Conservation (phyloP, 2,113 vertebrate genomes). For the Oreochromis niloticus region DNA sequence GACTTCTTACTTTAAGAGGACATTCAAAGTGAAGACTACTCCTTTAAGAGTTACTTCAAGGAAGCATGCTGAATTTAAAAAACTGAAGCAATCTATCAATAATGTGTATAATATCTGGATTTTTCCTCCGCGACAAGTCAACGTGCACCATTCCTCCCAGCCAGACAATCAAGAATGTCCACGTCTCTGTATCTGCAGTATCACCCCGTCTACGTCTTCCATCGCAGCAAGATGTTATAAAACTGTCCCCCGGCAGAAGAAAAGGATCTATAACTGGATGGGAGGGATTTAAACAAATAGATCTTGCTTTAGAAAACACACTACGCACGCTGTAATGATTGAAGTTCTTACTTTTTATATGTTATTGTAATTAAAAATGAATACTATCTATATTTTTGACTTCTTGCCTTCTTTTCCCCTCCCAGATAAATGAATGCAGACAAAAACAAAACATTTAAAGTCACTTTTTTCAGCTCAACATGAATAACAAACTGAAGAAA, state of each 20-base stretch:
- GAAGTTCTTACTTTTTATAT: slow-evolving; percentile 68
- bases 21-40: not conserved
- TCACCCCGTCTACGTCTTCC: slow-evolving; percentile 41
- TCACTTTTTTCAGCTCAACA: not conserved
- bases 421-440: not conserved
- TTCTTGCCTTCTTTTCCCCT: not conserved
- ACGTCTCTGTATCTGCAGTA: slow-evolving; percentile 7
- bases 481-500: slow-evolving; percentile 42
- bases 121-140: slow-evolving; percentile 28
- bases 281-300: not conserved
- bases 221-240: slow-evolving; percentile 11
- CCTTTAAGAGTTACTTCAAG: not conserved
- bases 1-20: slow-evolving; percentile 1
- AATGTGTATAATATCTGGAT: slow-evolving; percentile 22
- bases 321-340: slow-evolving; percentile 56
- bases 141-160: slow-evolving; percentile 20
- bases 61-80: slow-evolving; percentile 4
- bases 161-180: slow-evolving; percentile 67
- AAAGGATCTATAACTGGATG: not conserved
- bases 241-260: slow-evolving; percentile 9
- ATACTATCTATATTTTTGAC: slow-evolving; percentile 12
- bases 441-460: not conserved
- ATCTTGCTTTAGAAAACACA: slow-evolving; percentile 52
- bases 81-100: not conserved
- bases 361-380: slow-evolving; percentile 73